Base-by-base conservation (phyloP, 2,888 invertebrate species). In the Notodonta ziczac region DNA sequence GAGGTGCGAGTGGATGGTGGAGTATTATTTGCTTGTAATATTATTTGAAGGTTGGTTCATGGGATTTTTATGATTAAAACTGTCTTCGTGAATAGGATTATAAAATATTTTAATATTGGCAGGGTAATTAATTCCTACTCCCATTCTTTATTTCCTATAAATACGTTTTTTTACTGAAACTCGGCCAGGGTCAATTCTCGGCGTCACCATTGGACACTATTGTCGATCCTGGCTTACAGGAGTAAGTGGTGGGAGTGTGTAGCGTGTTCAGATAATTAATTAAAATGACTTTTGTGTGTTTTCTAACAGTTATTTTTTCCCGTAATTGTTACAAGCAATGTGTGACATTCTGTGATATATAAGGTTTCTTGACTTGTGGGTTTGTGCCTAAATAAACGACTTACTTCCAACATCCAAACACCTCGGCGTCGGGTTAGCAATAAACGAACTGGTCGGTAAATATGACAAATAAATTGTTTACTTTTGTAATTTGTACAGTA, bases 401-500 rank as follows among this genome's bases (percentile, higher is more conserved):
- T n/a, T 55, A 48, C 60, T 57, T 48, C 54, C 52, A 56, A 58
- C 60, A 63, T 51, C 62, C 59, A 63, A 56, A 50, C 62, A 72
- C 55, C 65, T 53, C 9, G 46, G 55, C 57, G 59, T 62, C 51
- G 39, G 59, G 52, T 58, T 61, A 61, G 44, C 62, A 63, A 12
- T 50, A 51, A 54, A 61, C 32, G 57, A 72, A 61, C 57, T 51
- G 50, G 16, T 57, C 39, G 50, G 39, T 54, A 62, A 59, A 59
- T 61, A 65, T 69, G 62, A 72, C 69, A 61, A 60, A 53, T 65
- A 67, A 65, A 4, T 54, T 7, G 48, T 61, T 62, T 63, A 66
- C 58, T 72, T 61, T 65, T 63, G 62, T 65, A 61, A 66, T 59
- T 62, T 74, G 70, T 73, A 69, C 75, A 69, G 63, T 63, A 63